Evolutionary conservation across 2,888 invertebrate genomes (phyloP).

Genomic region (Gymnosoma rotundatum): DNA sequence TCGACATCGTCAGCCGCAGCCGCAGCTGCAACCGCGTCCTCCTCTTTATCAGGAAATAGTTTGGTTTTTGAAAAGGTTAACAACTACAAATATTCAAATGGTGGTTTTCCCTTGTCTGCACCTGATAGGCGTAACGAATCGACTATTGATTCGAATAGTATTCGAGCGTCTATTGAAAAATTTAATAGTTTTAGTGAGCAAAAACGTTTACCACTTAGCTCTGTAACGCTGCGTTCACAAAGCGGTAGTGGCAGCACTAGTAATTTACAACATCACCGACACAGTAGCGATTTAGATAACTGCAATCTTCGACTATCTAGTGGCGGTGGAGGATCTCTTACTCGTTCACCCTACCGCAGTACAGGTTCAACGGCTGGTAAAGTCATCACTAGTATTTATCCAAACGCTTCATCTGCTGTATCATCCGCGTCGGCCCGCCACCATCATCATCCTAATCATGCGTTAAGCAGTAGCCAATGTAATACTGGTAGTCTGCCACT

Average conservation of each 20-base stretch:
- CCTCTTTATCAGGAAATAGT: constrained; percentile 61
- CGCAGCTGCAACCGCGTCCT: constrained; percentile 58
- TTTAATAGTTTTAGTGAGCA: constrained; percentile 80
- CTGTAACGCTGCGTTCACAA: constrained; percentile 70
- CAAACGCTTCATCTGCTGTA: constrained; percentile 62
- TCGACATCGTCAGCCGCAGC: constrained; percentile 72
- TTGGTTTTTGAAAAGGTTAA: constrained; percentile 77
- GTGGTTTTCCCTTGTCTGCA: constrained; percentile 60
- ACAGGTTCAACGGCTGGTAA: constrained; percentile 68
- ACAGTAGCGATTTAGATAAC: constrained; percentile 72
- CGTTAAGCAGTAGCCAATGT: constrained; percentile 64
- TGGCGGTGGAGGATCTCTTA: constrained; percentile 76
- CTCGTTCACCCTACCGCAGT: constrained; percentile 77
- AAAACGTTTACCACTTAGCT: constrained; percentile 76
- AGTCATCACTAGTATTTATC: constrained; percentile 71
- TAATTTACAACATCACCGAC: constrained; percentile 78
- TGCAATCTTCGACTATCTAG: constrained; percentile 68
- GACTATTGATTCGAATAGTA: constrained; percentile 79
- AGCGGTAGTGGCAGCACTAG: constrained; percentile 77
- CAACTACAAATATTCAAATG: constrained; percentile 78
- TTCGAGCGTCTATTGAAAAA: constrained; percentile 80
- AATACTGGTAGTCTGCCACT: constrained; percentile 68
- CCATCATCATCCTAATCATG: constrained; percentile 53
- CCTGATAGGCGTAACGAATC: constrained; percentile 69
- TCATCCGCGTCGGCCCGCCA: constrained; percentile 56